Base-by-base conservation (phyloP, 1,140 invertebrate species). In the Saccostrea cuccullata region DNA sequence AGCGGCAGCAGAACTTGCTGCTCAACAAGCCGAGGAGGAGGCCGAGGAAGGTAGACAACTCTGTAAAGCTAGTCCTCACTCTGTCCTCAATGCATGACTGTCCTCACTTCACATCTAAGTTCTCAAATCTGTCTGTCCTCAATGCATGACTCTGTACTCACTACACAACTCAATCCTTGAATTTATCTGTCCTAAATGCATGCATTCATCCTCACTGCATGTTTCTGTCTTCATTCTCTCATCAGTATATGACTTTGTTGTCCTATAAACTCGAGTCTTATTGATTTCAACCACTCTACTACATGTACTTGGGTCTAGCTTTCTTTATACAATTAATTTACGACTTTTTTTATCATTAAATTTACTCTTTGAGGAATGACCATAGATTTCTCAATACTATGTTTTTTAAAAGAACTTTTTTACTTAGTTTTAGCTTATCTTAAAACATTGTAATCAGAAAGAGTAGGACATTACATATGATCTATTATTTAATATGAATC, bases 31-130 rank as follows among this genome's bases (percentile, higher is more conserved):
- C 3, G 84, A 85, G 58, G 47, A 85, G 56, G 84, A 85, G 36
- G 84, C 55, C 12, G 84, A 85, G 20, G 84, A 85, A 85, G 84
- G 84, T 85, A 85, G 47, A 84, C 82, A 84, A 84, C 82, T 84
- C 55, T 55, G 20, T 36, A n/a, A 84, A n/a, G 40, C 70, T 73
- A 73, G 70, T 73, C 26, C 12, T 30, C 67, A 73, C 70, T 47
- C 47, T 47, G 47, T 47, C 47, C 47, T 47, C 47, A 47, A 47
- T 73, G 70, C 30, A 73, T 73, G 70, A 30, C 5, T 73, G 11
- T 73, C 26, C 26, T 73, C 70, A 36, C 26, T 15, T 13, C 13
- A 36, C 26, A 30, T 13, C 13, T 73, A 23, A 30, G 26, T 30
- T 2, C 70, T 73, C 26, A 17, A 67, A n/a, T 23, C 60, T 47